Conservation (phyloP, 35 echinoderm and acorn worm genomes). For the Hemicentrotus pulcherrimus region DNA sequence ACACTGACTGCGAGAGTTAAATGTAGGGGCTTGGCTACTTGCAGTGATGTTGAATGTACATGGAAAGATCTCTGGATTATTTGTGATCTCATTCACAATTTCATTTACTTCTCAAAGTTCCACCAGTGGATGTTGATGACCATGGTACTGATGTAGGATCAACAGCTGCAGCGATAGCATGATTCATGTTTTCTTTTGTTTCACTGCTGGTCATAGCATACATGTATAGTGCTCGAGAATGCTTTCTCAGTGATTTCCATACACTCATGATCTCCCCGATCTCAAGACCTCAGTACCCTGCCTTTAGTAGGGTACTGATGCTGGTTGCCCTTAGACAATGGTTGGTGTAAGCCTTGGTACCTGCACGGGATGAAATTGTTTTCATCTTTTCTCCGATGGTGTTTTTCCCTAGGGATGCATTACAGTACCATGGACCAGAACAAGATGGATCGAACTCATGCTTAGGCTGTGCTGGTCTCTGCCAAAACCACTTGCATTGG, state of each 20-base stretch:
- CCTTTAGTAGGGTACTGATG: slow-evolving; percentile 1
- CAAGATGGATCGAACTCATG: not conserved
- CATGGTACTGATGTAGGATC: not conserved
- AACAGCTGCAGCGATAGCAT: not conserved
- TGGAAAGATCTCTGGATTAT: too few species aligned
- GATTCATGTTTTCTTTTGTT: not conserved
- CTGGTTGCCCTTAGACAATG: slow-evolving; percentile 32
- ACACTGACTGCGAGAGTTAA: too few species aligned
- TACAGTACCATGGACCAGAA: slow-evolving; percentile 37
- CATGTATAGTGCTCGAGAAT: slow-evolving; percentile 4
- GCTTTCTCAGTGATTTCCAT: not conserved
- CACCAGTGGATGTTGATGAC: too few species aligned
- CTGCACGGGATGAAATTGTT: not conserved
- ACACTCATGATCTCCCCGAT: not conserved
- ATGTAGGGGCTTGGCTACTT: too few species aligned
- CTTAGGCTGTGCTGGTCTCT: not conserved
- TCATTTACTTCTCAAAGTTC: too few species aligned
- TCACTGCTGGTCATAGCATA: too few species aligned
- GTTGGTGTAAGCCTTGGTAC: not conserved
- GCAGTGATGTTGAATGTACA: too few species aligned
- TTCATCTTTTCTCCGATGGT: slow-evolving; percentile 35
- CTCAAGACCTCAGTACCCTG: slow-evolving; percentile 21
- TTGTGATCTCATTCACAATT: too few species aligned
- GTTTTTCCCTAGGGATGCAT: slow-evolving; percentile 38
- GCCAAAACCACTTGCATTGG: slow-evolving; percentile 33